A percentile compares a stretch with the other conserved stretches of the same genome.
Conservation (phyloP, 2,888 invertebrate species). For the Helleia helle region DNA sequence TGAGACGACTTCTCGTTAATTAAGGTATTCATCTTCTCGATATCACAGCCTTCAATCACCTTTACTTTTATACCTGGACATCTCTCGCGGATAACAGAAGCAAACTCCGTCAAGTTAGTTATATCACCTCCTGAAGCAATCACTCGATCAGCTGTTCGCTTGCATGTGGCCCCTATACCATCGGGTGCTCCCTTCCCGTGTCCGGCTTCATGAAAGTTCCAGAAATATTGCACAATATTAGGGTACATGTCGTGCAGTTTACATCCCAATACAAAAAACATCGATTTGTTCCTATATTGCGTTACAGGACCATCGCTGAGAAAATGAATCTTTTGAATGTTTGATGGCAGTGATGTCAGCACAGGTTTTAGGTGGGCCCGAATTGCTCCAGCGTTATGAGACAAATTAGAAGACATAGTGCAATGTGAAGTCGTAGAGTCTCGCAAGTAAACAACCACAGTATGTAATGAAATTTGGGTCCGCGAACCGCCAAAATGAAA, state of each 20-base stretch:
- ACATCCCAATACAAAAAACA: conserved; percentile 31
- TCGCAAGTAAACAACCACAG: neutral
- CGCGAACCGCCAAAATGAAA: neutral
- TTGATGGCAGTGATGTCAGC: neutral
- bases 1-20: neutral
- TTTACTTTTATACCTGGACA: conserved; percentile 15
- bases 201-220: conserved; percentile 1
- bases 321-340: conserved; percentile 27
- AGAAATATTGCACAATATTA: neutral
- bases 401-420: conserved; percentile 13
- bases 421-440: neutral
- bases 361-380: conserved; percentile 1
- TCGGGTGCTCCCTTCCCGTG: conserved; percentile 4
- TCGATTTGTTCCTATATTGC: conserved; percentile 30
- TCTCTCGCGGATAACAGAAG: conserved; percentile 14
- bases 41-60: conserved; percentile 6
- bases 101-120: conserved; percentile 19
- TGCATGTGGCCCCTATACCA: conserved; percentile 28
- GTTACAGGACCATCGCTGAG: conserved; percentile 35
- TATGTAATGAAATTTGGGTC: neutral
- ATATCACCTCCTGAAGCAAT: conserved; percentile 30
- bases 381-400: neutral
- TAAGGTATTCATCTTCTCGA: neutral
- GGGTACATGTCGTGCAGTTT: neutral
- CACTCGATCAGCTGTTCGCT: conserved; percentile 31